A percentile compares a stretch with the other conserved stretches of the same genome.
phyloP scores from a whole-genome alignment of 2,113 vertebrate genomes.

The Ageneiosus marmoratus region DNA sequence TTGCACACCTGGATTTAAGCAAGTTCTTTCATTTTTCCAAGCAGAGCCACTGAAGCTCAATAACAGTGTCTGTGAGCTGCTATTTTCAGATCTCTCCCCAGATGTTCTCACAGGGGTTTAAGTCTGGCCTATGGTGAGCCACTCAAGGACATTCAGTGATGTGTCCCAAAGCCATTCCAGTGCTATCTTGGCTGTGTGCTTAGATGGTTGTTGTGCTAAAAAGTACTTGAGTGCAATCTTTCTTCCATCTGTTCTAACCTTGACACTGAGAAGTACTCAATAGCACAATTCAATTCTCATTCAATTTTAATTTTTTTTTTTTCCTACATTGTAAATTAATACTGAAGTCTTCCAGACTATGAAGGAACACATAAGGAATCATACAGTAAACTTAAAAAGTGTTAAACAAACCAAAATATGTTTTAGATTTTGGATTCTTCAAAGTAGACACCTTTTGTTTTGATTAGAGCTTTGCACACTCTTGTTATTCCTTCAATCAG shows the following conservation, averaged over 20 bases:
- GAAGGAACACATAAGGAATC: too few relatives aligned
- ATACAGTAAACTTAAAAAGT: too few relatives aligned
- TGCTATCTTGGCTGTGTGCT: background rate
- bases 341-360: too few relatives aligned
- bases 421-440: too few relatives aligned
- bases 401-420: too few relatives aligned
- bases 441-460: too few relatives aligned
- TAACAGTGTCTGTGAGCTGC: background rate
- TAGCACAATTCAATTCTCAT: too few relatives aligned
- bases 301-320: too few relatives aligned
- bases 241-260: background rate
- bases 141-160: conserved; percentile 1
- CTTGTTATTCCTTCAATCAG: too few relatives aligned
- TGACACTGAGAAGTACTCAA: background rate
- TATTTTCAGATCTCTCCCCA: background rate
- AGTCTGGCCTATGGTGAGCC: background rate
- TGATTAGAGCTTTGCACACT: too few relatives aligned
- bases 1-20: background rate
- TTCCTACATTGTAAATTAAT: too few relatives aligned
- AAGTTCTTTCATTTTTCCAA: background rate
- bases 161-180: background rate
- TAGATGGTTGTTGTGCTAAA: background rate
- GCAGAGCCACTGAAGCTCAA: background rate
- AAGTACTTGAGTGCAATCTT: background rate
- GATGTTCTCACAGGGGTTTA: background rate